phyloP scores from a whole-genome alignment of 1,140 invertebrate genomes.

The Anastrepha ludens region DNA sequence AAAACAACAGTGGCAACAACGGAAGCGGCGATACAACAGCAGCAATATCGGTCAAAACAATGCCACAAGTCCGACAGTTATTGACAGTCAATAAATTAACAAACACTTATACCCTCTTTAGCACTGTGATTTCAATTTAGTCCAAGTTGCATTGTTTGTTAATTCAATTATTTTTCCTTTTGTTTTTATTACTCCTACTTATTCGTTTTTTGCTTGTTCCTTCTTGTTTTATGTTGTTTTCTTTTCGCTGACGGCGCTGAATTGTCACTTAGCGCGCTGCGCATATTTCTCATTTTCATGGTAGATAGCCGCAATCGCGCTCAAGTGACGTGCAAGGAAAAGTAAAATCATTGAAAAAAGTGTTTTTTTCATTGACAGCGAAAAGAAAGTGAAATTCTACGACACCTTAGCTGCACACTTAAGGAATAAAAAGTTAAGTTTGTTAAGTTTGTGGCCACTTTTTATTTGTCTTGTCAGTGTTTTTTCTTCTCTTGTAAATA shows the following conservation, averaged over 20 bases:
- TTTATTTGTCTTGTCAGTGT: slow-evolving; percentile 3
- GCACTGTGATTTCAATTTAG: slow-evolving; percentile 14
- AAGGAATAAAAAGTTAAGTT: background rate
- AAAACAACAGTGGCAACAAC: background rate
- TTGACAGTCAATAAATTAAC: background rate
- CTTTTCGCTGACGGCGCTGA: background rate
- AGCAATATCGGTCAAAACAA: background rate
- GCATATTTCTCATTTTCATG: background rate
- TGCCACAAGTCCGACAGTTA: background rate
- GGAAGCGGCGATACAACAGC: background rate
- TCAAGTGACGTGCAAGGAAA: background rate
- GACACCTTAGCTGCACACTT: slow-evolving; percentile 25
- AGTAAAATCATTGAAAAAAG: background rate
- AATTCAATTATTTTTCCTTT: slow-evolving; percentile 30
- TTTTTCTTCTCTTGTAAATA: background rate
- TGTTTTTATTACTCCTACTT: background rate
- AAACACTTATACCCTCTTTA: background rate
- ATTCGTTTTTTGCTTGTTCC: background rate
- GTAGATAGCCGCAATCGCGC: background rate
- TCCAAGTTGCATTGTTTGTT: background rate
- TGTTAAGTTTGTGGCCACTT: background rate
- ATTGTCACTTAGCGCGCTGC: background rate
- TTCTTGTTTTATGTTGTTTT: background rate
- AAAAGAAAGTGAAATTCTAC: slow-evolving; percentile 51
- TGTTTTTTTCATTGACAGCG: slow-evolving; percentile 2